Conservation (phyloP, 2,113 vertebrate genomes). For the Oryzias melastigma region DNA sequence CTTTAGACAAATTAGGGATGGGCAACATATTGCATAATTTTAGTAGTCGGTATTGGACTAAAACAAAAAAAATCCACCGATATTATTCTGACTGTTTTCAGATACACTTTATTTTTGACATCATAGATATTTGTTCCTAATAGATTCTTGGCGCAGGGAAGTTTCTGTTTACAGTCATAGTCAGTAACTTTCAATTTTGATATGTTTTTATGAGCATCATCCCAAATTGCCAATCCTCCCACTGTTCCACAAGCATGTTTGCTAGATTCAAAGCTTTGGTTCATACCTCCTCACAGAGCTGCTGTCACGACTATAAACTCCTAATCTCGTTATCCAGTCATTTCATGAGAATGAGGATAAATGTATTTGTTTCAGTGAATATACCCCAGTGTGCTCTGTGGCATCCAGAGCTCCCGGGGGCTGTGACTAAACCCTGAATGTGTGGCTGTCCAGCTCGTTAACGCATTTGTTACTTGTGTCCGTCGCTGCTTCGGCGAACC, state of each 20-base stretch:
- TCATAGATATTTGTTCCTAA: too few species aligned
- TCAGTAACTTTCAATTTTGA: too few species aligned
- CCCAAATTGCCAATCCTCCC: not conserved
- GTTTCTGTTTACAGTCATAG: too few species aligned
- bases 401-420: slow-evolving; percentile 6
- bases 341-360: not conserved
- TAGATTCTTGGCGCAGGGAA: too few species aligned
- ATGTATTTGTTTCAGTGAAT: not conserved
- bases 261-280: not conserved
- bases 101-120: too few species aligned
- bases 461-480: slow-evolving; percentile 39
- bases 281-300: not conserved
- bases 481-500: slow-evolving; percentile 38
- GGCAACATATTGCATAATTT: too few species aligned
- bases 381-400: not conserved
- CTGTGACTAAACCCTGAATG: not conserved
- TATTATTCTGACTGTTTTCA: too few species aligned
- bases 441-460: slow-evolving; percentile 29
- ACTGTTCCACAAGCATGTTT: not conserved
- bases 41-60: too few species aligned
- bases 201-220: not conserved
- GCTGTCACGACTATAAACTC: not conserved
- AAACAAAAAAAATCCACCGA: too few species aligned
- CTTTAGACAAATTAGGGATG: too few species aligned
- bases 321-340: not conserved